phyloP scores from a whole-genome alignment of 2,797 vertebrate species.

The Leptatherina wallacei region DNA sequence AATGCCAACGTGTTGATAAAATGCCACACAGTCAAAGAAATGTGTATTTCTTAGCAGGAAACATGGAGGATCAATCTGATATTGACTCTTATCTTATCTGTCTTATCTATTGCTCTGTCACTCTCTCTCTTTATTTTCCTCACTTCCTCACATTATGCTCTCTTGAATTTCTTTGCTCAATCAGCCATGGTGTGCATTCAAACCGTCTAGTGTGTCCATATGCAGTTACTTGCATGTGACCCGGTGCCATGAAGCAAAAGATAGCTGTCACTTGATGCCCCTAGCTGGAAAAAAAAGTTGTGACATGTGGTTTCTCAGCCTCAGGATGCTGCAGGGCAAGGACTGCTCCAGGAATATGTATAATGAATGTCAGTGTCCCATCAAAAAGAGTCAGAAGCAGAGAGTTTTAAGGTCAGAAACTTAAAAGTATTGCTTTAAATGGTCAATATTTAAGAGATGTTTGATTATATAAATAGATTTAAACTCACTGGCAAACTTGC shows the following conservation, averaged over 20 bases:
- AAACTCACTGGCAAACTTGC: neutral
- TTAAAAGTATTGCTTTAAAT: neutral
- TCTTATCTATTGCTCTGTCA: neutral
- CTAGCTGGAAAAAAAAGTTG: neutral
- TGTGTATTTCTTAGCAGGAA: slow-evolving; percentile 3
- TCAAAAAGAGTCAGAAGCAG: neutral
- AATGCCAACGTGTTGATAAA: slow-evolving; percentile 13
- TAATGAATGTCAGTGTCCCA: neutral
- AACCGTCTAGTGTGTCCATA: neutral
- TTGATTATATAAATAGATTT: neutral
- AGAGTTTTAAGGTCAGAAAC: neutral
- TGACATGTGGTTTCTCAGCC: neutral
- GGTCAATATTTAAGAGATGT: neutral
- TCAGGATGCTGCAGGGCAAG: neutral
- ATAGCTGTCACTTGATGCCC: neutral
- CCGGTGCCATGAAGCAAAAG: neutral
- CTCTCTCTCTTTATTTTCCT: neutral
- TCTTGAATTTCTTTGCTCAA: neutral
- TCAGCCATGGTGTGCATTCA: neutral
- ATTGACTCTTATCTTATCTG: neutral
- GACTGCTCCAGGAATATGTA: neutral
- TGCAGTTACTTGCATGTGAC: neutral
- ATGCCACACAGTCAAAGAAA: slow-evolving; percentile 14
- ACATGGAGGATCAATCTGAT: neutral
- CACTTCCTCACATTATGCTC: neutral